Evolutionary conservation across 2,888 invertebrate genomes (phyloP), one percentile per base, ranked within the genome.

Genomic region (Lithosia quadra): DNA sequence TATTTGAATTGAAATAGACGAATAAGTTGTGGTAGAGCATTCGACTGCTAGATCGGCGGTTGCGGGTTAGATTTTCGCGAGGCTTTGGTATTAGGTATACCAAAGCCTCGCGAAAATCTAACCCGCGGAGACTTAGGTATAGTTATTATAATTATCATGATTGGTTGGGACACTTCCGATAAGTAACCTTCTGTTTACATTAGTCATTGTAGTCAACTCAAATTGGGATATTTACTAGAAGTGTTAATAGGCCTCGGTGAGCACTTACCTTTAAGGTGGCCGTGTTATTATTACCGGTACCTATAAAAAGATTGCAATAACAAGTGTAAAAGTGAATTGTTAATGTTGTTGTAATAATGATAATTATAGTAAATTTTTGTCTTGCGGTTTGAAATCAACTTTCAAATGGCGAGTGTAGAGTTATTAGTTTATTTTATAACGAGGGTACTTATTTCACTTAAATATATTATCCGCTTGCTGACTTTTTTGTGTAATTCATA

Each of bases 331-430:
- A 49, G 49, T 49, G n/a, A 49, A 49, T 49, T 49, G 8, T 49
- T 49, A 49, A 49, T 49, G 18, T 15, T n/a, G n/a, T n/a, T 49
- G 49, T 49, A 49, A 49, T 49, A 49, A 60, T 56, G 68, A 61
- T 64, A 55, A 57, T n/a, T 28, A 69, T 60, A 36, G 56, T 61
- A 64, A 63, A 49, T 67, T 62, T 53, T 63, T 28, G 34, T 63
- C 58, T 24, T 66, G 69, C 63, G 63, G 63, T 69, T 66, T 39
- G 36, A 63, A 63, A 66, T 69, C 66, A 66, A 69, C 59, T 69
- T 69, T 63, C 66, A 49, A 63, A 63, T 63, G 53, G 62, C 59
- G 53, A 58, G 63, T 63, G 53, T 39, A 22, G 28, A 61, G 62
- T 34, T 21, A 65, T 69, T 65, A 65, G 34, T 69, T 65, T 49